Base-by-base conservation (phyloP, 2,113 vertebrate genomes). In the Scolopax mira region DNA sequence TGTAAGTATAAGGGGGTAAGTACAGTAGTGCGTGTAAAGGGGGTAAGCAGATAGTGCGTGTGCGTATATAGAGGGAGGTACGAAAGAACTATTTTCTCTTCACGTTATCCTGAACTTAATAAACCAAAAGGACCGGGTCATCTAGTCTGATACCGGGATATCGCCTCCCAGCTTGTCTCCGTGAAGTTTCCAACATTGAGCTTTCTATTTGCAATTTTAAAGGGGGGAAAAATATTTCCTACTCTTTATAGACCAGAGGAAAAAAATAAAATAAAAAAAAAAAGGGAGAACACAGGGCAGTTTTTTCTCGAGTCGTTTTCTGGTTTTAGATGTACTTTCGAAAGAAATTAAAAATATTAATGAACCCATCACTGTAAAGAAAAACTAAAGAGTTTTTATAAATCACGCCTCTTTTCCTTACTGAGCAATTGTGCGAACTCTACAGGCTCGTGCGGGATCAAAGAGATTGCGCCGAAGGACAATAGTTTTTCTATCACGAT, bases 251-350 rank as follows among this genome's bases (percentile, higher is more conserved):
- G 19, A 86, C 52, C 5, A 42, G 25, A 49, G 4, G 10, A n/a
- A 16, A 27, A 16, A 7, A 4, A 2, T 6, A 51, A 28, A 4
- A 5, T 19, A 9, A 46, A 46, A 46, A 17, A 22, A 12, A 17
- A 22, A 14, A 11, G 1, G 0, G 3, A 65, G 5, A 3, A 18
- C 54, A 4, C 7, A 49, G 55, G 18, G 3, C 5, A 12, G 3
- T 17, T 71, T 18, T 52, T 87, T 41, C 10, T 18, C 18, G 19
- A 46, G 19, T 61, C 1, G 28, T 55, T 79, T 73, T 41, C 9
- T 72, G 16, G 35, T 60, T 81, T 27, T 84, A 21, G 9, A 42
- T 13, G 8, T 28, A 81, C 4, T 82, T 85, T 44, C 22, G n/a
- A 82, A 80, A 72, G 3, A 75, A 89, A 74, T 52, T 30, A 11